A percentile compares a stretch with the other conserved stretches of the same genome.
Conservation (phyloP, 1,140 invertebrate species). For the Bemisia tabaci region DNA sequence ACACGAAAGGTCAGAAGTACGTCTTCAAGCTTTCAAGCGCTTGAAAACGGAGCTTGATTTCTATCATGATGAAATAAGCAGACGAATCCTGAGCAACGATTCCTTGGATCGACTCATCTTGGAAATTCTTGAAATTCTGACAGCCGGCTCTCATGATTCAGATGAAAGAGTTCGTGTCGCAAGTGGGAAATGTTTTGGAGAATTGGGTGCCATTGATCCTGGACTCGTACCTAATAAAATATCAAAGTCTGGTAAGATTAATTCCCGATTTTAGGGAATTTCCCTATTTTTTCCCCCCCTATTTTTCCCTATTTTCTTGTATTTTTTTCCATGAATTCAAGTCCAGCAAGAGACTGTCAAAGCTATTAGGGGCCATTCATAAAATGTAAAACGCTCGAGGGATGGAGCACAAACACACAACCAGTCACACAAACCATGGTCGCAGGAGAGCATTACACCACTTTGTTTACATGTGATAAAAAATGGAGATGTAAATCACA, state of each 20-base stretch:
- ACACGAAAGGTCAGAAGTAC: conserved; percentile 62
- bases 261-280: too few species aligned
- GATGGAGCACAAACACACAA: too few species aligned
- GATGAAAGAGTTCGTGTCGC: conserved; percentile 49
- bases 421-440: too few species aligned
- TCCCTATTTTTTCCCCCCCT: too few species aligned
- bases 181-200: conserved; percentile 70
- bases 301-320: too few species aligned
- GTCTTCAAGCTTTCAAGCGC: conserved; percentile 51
- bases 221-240: conserved; percentile 52
- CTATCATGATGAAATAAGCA: conserved; percentile 30
- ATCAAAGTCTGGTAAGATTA: background rate
- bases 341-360: too few species aligned
- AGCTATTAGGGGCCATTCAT: too few species aligned
- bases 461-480: too few species aligned
- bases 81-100: conserved; percentile 14
- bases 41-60: conserved; percentile 51
- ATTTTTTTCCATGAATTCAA: too few species aligned
- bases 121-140: conserved; percentile 47
- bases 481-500: too few species aligned
- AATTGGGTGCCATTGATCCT: conserved; percentile 80
- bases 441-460: too few species aligned
- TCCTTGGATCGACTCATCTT: conserved; percentile 24
- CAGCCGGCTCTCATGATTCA: conserved; percentile 55
- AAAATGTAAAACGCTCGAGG: too few species aligned